Base-by-base conservation (phyloP, 2,888 invertebrate genomes). In the Elegia similella region DNA sequence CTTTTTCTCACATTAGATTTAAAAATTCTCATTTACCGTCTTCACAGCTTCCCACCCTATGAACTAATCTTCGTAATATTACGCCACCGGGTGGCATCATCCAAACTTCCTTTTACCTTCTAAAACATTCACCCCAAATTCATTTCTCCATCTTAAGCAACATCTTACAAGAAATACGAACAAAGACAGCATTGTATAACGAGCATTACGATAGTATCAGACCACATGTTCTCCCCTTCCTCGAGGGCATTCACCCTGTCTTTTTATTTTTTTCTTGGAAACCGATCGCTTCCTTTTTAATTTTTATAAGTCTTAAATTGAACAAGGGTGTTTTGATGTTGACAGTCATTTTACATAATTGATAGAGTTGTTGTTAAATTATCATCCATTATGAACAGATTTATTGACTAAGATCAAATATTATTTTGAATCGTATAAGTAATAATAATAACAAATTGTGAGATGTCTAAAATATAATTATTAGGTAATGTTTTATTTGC, bases 281-380 rank as follows among this genome's bases (percentile, higher is more conserved):
- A 80, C 72, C 73, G 79, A 82, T 80, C 48, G 43, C 32, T 59
- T 57, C 55, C 50, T 60, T 60, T 63, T 60, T 42, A 62, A 62
- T 81, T 84, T 85, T 86, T 84, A 82, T 79, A 75, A 75, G 74
- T 70, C 75, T 83, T 82, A 84, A 84, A 85, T 86, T 84, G 80
- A 80, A 72, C 72, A 16, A 17, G 8, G 16, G 50, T 12, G 62
- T 62, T 72, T 76, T 76, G 77, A 79, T 78, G 78, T 76, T 73
- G 68, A 70, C 76, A 80, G 81, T 80, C 80, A 82, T 84, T 81
- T 80, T 78, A 76, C 78, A 84, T 82, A 81, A 85, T 86, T 86
- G 76, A 48, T 6, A 48, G 30, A 15, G 38, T n/a, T 38, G 23
- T 38, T 10, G 0, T 12, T 6, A 10, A 2, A 38, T 38, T 38